These are phyloP conservation scores for Yponomeuta cagnagella DNA, from an alignment of 2,888 invertebrate genomes.

Conservation along the genomic window DNA sequence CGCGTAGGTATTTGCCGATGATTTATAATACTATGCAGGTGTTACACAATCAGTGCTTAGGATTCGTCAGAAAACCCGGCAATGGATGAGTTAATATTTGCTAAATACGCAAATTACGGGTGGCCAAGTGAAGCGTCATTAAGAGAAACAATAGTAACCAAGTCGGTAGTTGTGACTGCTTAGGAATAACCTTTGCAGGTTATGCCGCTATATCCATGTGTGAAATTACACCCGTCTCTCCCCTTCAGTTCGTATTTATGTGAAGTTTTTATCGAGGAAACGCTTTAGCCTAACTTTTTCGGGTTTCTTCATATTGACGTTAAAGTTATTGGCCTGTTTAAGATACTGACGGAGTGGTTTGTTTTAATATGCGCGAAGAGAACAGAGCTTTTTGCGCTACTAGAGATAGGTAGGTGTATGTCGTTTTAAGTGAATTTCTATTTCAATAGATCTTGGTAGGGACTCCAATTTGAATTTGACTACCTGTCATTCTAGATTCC, in stretches of 20 bases:
- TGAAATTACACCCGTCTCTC: conserved; percentile 29
- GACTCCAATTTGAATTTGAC: too few species aligned
- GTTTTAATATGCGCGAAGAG: too few species aligned
- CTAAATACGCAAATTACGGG: too few species aligned
- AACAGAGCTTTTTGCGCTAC: too few species aligned
- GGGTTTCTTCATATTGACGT: neutral
- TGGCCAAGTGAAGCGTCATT: too few species aligned
- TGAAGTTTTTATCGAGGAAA: conserved; percentile 5
- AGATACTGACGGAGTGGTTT: neutral
- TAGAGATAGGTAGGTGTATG: neutral
- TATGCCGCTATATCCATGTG: conserved; percentile 37
- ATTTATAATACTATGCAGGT: too few species aligned
- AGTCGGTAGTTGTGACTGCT: neutral
- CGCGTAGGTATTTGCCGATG: too few species aligned
- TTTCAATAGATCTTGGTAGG: neutral
- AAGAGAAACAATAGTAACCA: too few species aligned
- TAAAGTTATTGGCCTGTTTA: neutral
- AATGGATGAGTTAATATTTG: too few species aligned
- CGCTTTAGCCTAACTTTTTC: neutral
- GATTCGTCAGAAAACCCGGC: too few species aligned
- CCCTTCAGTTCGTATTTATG: conserved; percentile 9
- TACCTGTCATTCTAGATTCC: too few species aligned
- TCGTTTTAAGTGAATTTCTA: neutral
- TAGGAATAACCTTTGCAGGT: conserved; percentile 27
- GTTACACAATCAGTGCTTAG: too few species aligned